Evolutionary conservation across 2,113 vertebrate species (phyloP).

Genomic region (Amblyornis subalaris): DNA sequence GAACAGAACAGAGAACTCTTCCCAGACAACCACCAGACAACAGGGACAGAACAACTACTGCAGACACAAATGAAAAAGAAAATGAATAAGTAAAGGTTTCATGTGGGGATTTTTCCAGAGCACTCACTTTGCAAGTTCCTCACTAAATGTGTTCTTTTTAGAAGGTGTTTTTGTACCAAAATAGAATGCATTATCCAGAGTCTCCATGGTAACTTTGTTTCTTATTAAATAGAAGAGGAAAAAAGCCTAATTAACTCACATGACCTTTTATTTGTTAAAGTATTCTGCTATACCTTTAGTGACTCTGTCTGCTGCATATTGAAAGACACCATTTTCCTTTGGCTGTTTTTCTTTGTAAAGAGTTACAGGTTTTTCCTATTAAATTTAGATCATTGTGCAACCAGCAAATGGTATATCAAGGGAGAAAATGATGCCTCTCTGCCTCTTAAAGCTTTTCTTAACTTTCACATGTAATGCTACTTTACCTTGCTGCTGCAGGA

Average conservation of each 20-base stretch:
- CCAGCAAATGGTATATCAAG: background rate
- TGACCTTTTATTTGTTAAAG: slow-evolving; percentile 60
- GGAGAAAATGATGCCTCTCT: background rate
- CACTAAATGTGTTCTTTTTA: slow-evolving; percentile 34
- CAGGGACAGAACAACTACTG: background rate
- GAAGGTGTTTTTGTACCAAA: slow-evolving; percentile 52
- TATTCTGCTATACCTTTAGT: slow-evolving; percentile 9
- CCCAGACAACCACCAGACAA: background rate
- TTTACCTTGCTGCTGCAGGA: background rate
- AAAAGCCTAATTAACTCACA: slow-evolving; percentile 63
- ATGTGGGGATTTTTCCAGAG: background rate
- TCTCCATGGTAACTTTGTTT: slow-evolving; percentile 74
- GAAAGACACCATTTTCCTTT: background rate
- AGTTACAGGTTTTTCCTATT: background rate
- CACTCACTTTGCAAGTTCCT: slow-evolving; percentile 23
- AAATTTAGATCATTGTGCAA: background rate
- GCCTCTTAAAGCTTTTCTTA: background rate
- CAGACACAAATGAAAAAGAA: background rate
- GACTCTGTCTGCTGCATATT: background rate
- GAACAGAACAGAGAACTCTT: background rate
- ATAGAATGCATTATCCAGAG: slow-evolving; percentile 55
- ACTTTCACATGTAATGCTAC: background rate
- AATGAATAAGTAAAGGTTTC: background rate
- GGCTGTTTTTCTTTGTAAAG: background rate
- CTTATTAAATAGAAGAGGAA: slow-evolving; percentile 65